These are phyloP conservation scores for Gorsachius magnificus DNA, from an alignment of 2,797 vertebrate genomes.

Conservation along the genomic window DNA sequence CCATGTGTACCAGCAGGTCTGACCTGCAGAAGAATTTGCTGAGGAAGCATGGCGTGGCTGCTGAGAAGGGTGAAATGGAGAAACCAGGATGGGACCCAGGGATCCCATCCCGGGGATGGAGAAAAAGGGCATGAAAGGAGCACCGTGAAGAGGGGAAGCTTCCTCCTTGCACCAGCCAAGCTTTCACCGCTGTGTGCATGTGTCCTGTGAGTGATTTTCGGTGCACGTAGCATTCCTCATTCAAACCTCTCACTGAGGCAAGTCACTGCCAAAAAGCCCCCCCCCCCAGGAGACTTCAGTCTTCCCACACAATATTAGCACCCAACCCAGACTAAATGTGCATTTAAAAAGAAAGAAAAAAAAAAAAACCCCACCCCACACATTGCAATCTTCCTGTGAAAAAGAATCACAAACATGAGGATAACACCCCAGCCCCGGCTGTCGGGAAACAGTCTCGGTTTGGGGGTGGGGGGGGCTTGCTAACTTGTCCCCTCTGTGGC, in stretches of 20 bases:
- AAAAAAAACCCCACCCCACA: not conserved
- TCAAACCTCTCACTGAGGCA: conserved; percentile 47
- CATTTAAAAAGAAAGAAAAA: conserved; percentile 58
- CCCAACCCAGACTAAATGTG: conserved; percentile 65
- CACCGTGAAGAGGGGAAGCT: not conserved
- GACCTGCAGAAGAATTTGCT: not conserved
- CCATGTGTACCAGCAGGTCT: not conserved
- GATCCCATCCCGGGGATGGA: not conserved
- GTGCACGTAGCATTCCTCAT: conserved; percentile 29
- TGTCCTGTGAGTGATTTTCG: conserved; percentile 44
- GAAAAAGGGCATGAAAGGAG: not conserved
- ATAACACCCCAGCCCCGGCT: conserved; percentile 58
- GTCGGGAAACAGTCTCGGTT: conserved; percentile 25
- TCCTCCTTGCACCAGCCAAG: not conserved
- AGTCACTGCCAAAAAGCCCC: conserved; percentile 56
- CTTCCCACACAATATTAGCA: conserved; percentile 69
- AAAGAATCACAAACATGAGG: conserved; percentile 68
- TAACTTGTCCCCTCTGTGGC: not conserved
- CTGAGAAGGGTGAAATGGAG: not conserved
- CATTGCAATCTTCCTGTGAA: conserved; percentile 67
- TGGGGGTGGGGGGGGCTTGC: not conserved
- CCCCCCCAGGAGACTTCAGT: conserved; percentile 55
- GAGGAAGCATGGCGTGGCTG: not conserved
- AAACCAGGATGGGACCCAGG: accelerated
- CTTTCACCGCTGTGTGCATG: not conserved